Evolutionary conservation across 2,888 invertebrate genomes (phyloP), one percentile per base, ranked within the genome.

Genomic region (Sicus ferrugineus): DNA sequence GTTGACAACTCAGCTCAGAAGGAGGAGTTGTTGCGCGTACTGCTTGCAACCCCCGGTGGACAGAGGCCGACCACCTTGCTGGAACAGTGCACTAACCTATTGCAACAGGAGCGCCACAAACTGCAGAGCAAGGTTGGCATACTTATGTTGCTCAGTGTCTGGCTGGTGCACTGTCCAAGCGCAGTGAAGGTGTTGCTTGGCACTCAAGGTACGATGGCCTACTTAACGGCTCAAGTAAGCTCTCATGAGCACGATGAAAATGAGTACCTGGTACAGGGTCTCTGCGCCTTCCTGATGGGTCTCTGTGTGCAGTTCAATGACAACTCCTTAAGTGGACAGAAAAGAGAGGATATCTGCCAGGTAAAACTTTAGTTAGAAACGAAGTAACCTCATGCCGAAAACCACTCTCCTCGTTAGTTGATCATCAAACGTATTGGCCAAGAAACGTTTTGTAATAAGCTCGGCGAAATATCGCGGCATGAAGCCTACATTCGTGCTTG

Each of bases 281-380:
- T 97, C 74, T 93, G 94, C 80, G 96, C 98, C 1, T 95, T 98
- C 83, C 88, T 98, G 2, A 91, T 99, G 80, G 98, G 97, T 0
- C 88, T 98, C 67, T 96, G 97, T 84, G 90, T 98, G 28, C 90
- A 93, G 79, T 96, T 93, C 84, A 97, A 96, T 79, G 94, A 96
- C 74, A 92, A 95, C 78, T 90, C 92, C 0, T 90, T 93, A 9
- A 87, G 89, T 16, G 90, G 89, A 74, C 94, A 93, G 78, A 90
- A 92, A 0, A 91, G 92, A 81, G 93, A 92, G 75, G 90, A 91
- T 79, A 87, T 98, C 62, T 90, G 92, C 59, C 93, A 78, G 72
- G 78, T 78, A 52, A 61, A 23, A 14, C 4, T 16, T 26, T 7
- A n/a, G 16, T 11, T 28, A n/a, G n/a, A 28, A 7, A 2, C 14